Percentiles rank a stretch among this genome's conserved stretches.
Conservation (phyloP, 2,797 vertebrate genomes). For the Chanos chanos region DNA sequence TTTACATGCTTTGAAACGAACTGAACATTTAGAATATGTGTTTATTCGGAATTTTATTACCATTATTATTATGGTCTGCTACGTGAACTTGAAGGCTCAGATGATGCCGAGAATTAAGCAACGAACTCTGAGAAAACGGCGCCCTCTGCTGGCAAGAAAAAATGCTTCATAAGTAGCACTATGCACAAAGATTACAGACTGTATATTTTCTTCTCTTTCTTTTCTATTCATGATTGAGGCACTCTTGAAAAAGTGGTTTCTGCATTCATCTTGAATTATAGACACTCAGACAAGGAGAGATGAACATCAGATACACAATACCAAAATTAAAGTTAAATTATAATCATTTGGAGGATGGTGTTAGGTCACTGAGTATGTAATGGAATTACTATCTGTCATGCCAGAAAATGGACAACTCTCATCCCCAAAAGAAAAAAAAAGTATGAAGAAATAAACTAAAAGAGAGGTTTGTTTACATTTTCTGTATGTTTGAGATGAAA, state of each 20-base stretch:
- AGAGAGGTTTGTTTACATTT: constrained; percentile 55
- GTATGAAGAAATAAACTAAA: constrained; percentile 74
- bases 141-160: constrained; percentile 50
- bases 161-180: too few species aligned
- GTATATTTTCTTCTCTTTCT: too few species aligned
- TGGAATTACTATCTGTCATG: not conserved
- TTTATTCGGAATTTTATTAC: too few species aligned
- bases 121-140: constrained; percentile 57
- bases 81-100: constrained; percentile 74
- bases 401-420: constrained; percentile 56
- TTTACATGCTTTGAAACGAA: too few species aligned
- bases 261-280: not conserved
- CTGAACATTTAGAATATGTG: too few species aligned
- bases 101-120: constrained; percentile 51
- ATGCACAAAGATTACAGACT: too few species aligned
- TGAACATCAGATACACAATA: constrained; percentile 31
- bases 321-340: not conserved
- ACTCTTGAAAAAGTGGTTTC: too few species aligned
- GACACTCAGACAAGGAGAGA: constrained; percentile 53
- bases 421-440: constrained; percentile 73
- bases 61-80: constrained; percentile 62
- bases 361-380: not conserved
- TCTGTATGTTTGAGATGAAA: too few species aligned
- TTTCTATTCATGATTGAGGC: too few species aligned
- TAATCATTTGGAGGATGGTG: not conserved